Percentiles rank a stretch among this genome's conserved stretches.
Evolutionary conservation across 2,888 invertebrate species (phyloP).

Genomic region (Polia nebulosa): DNA sequence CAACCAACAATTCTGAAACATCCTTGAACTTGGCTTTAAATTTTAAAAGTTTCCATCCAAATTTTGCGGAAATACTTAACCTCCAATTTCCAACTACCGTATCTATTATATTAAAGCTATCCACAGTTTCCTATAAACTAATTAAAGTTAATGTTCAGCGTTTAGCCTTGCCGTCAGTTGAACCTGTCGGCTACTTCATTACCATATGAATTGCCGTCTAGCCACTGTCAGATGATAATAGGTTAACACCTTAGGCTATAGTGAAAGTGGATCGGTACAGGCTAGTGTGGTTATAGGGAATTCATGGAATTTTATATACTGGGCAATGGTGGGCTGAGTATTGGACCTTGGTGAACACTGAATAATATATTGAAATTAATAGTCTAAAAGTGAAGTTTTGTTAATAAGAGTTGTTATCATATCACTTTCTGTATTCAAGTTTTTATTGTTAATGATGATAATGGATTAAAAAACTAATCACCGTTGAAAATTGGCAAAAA

Average conservation of each 20-base stretch:
- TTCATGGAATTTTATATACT: constrained; percentile 47
- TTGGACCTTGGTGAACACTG: constrained; percentile 12
- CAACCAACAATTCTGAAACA: background rate
- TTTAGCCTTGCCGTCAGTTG: constrained; percentile 76
- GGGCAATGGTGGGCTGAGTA: constrained; percentile 22
- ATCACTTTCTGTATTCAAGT: background rate
- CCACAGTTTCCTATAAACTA: constrained; percentile 80
- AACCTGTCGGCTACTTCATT: constrained; percentile 78
- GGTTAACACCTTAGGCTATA: constrained; percentile 79
- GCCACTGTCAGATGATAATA: constrained; percentile 79
- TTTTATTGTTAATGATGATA: constrained; percentile 6
- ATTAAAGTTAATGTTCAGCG: constrained; percentile 77
- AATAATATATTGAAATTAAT: constrained; percentile 19
- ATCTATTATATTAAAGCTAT: constrained; percentile 56
- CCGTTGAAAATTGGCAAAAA: constrained; percentile 12
- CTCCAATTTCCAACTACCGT: constrained; percentile 18
- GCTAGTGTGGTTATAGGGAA: constrained; percentile 48
- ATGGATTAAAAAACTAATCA: constrained; percentile 18
- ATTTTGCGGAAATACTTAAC: constrained; percentile 5
- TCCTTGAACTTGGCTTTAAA: background rate
- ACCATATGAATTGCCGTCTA: constrained; percentile 86
- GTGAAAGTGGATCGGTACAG: constrained; percentile 79
- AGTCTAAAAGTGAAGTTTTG: background rate
- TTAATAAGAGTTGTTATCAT: background rate
- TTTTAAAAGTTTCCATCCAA: background rate